These are phyloP conservation scores for Pentalonia nigronervosa DNA, from an alignment of 1,140 invertebrate species.

Conservation along the genomic window DNA sequence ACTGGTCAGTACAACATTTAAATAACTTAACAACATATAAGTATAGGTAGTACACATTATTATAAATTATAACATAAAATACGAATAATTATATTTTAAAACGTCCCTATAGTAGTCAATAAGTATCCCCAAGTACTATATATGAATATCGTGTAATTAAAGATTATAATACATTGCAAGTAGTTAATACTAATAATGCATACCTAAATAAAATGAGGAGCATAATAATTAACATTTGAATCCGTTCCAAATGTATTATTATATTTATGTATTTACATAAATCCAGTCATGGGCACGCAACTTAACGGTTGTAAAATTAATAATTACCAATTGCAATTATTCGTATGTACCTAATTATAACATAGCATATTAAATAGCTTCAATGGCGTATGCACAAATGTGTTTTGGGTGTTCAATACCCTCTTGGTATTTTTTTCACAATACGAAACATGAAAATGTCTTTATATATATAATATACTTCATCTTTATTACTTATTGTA, in stretches of 20 bases:
- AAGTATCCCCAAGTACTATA: neutral
- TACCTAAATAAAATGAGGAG: neutral
- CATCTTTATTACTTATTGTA: too few relatives aligned
- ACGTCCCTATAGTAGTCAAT: neutral
- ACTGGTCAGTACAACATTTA: neutral
- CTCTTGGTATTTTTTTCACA: neutral
- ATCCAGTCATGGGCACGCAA: neutral
- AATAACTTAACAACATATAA: neutral
- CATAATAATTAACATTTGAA: neutral
- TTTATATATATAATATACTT: neutral
- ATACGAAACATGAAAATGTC: neutral
- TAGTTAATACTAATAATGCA: neutral
- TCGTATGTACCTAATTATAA: neutral
- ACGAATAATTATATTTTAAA: neutral
- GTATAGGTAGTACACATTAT: neutral
- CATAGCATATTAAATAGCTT: neutral
- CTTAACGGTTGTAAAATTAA: neutral
- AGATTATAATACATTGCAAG: neutral
- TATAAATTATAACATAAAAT: neutral
- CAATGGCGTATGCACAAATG: neutral
- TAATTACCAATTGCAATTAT: neutral
- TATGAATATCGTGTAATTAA: neutral
- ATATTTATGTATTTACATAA: neutral
- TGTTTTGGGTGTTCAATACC: neutral
- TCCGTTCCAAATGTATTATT: neutral